Evolutionary conservation across 2,888 invertebrate genomes (phyloP), one percentile per base, ranked within the genome.

Genomic region (Coecobrya sp.): DNA sequence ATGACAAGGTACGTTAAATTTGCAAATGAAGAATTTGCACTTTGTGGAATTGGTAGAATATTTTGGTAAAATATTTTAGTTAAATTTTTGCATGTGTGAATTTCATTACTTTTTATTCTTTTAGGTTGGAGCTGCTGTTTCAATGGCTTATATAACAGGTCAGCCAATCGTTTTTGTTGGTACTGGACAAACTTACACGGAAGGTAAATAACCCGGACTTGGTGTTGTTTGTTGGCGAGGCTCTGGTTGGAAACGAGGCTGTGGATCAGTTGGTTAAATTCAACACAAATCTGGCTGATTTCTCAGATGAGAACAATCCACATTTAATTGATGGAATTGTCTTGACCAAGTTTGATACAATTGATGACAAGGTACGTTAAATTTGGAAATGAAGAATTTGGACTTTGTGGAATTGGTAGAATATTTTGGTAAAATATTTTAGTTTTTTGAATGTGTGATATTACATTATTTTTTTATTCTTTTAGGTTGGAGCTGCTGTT

Each of bases 61-160:
- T n/a, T n/a, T n/a, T n/a, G n/a, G n/a, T n/a, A n/a, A n/a, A n/a
- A n/a, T n/a, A n/a, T n/a, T n/a, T n/a, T n/a, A n/a, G n/a, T n/a
- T n/a, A n/a, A n/a, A n/a, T n/a, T n/a, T n/a, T n/a, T n/a, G n/a
- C n/a, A n/a, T n/a, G n/a, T n/a, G n/a, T n/a, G n/a, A n/a, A n/a
- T n/a, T n/a, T n/a, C n/a, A n/a, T n/a, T n/a, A n/a, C n/a, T n/a
- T 55, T 30, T 2, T 7, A 49, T 27, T 81, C 8, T 22, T 49
- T 5, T 94, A 97, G 96, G 98, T 99, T 30, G 99, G 99, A 11
- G 99, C 99, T 65, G 99, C 99, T 22, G 99, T 99, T 95, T 99
- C 99, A 19, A 99, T 99, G 99, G 99, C 99, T 0, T 99, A 99
- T 96, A 99, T 99, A 93, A 99, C 99, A 0, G 99, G 99, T 0